Evolutionary conservation across 2,888 invertebrate genomes (phyloP), one percentile per base, ranked within the genome.

Genomic region (Melipona bicolor): DNA sequence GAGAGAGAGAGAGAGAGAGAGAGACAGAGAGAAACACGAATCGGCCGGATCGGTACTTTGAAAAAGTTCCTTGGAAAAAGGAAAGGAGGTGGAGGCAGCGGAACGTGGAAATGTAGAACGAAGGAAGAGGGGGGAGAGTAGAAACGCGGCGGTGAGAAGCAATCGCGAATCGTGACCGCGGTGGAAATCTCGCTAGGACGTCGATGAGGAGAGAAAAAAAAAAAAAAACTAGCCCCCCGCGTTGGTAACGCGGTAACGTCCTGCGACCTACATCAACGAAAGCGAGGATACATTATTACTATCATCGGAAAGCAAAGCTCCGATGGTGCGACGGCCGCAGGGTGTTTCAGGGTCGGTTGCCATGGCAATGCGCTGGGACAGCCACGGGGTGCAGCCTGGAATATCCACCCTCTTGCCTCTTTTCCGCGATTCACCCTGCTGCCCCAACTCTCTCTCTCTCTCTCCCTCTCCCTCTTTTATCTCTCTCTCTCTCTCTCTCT

Each of bases 231-330:
- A 49, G 49, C 11, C 27, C 52, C 21, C 50, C 61, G 49, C 61
- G 49, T 71, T 70, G 43, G 74, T n/a, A 27, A 62, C 68, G 54
- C 24, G 67, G 77, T 43, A 77, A 73, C 81, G 85, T 91, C 90
- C 91, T 92, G 92, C 92, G 93, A 93, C 93, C 93, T 93, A 93
- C 92, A 92, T 93, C 92, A 92, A 92, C 91, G 90, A 84, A 86
- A 90, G 87, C 86, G 83, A 89, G 91, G 92, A 93, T 93, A 92
- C 92, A 92, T 93, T 93, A 93, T 93, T 93, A 92, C 93, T 92
- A 92, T 91, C 93, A 93, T 94, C 92, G 94, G 91, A 92, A 93
- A 93, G 92, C 93, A 92, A 92, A 93, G 93, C 93, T 90, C 89
- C 90, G 90, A 91, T 91, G 91, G 90, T 90, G 89, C 91, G 91